These are phyloP conservation scores for Jaculus jaculus DNA, from an alignment of 2,113 vertebrate species.

Conservation along the genomic window DNA sequence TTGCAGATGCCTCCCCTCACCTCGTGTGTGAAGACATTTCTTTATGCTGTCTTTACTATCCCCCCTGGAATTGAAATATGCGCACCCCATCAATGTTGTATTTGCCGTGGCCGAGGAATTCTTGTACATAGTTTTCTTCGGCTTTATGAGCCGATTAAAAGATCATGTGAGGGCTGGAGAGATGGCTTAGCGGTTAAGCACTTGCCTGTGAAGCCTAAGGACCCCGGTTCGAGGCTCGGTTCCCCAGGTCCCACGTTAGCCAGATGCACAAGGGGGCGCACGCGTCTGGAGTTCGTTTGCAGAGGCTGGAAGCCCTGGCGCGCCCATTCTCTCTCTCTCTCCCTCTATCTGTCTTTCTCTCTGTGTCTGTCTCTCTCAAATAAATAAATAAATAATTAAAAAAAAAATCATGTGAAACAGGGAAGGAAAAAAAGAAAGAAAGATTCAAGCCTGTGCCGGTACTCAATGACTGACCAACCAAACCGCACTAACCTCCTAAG, in stretches of 20 bases:
- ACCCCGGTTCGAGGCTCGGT: too few relatives aligned
- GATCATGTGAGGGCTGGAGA: constrained; percentile 82
- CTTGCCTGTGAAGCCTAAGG: too few relatives aligned
- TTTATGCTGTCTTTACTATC: constrained; percentile 90
- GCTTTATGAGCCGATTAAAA: constrained; percentile 99
- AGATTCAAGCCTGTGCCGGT: background rate
- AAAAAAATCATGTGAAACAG: constrained; percentile 85
- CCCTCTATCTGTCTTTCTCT: too few relatives aligned
- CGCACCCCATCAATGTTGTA: constrained; percentile 87
- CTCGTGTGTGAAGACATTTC: constrained; percentile 80
- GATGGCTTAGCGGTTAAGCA: too few relatives aligned
- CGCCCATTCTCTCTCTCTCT: too few relatives aligned
- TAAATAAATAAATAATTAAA: too few relatives aligned
- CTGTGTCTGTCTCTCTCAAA: too few relatives aligned
- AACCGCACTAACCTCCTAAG: background rate
- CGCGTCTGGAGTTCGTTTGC: too few relatives aligned
- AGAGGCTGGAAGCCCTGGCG: too few relatives aligned
- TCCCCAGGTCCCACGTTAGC: too few relatives aligned
- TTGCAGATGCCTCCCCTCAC: background rate
- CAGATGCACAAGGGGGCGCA: too few relatives aligned
- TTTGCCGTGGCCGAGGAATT: constrained; percentile 87
- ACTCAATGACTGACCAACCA: background rate
- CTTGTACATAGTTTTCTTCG: constrained; percentile 90
- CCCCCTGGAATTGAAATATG: constrained; percentile 82
- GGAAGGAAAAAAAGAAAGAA: background rate